phyloP scores from a whole-genome alignment of 2,888 invertebrate species.

The Tachystola acroxantha region DNA sequence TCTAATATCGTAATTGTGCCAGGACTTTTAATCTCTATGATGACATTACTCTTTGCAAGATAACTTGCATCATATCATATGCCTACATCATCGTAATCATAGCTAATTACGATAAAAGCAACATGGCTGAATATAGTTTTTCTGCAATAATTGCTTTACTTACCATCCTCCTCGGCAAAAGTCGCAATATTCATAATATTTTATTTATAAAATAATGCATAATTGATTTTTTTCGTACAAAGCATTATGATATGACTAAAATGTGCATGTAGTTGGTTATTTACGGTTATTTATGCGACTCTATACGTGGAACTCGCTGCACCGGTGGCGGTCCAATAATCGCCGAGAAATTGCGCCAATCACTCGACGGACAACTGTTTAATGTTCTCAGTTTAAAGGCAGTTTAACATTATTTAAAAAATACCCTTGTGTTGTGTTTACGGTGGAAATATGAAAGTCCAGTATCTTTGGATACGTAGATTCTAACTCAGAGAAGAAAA shows the following conservation, averaged over 20 bases:
- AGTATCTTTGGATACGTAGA: no score
- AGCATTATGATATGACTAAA: constrained; percentile 22
- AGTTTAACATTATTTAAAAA: constrained; percentile 2
- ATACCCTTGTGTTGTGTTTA: no score
- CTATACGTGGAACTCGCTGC: constrained; percentile 38
- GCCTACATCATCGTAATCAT: not conserved
- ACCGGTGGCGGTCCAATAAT: constrained; percentile 37
- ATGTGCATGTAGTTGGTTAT: constrained; percentile 26
- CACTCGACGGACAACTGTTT: constrained; percentile 24
- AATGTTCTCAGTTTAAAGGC: constrained; percentile 29
- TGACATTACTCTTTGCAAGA: no score
- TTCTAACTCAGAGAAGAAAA: no score
- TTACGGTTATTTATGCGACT: constrained; percentile 45
- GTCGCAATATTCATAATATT: not conserved
- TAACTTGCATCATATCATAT: no score
- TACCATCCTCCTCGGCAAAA: not conserved
- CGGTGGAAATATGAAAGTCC: no score
- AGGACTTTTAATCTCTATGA: no score
- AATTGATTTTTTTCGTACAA: constrained; percentile 30
- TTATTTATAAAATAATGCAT: constrained; percentile 6
- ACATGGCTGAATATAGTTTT: not conserved
- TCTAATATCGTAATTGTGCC: no score
- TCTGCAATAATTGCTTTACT: not conserved
- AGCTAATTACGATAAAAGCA: not conserved
- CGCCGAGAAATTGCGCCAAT: constrained; percentile 37